Percentiles rank a stretch among this genome's conserved stretches.
phyloP scores from a whole-genome alignment of 2,797 vertebrate genomes.

The Pogonophryne albipinna region DNA sequence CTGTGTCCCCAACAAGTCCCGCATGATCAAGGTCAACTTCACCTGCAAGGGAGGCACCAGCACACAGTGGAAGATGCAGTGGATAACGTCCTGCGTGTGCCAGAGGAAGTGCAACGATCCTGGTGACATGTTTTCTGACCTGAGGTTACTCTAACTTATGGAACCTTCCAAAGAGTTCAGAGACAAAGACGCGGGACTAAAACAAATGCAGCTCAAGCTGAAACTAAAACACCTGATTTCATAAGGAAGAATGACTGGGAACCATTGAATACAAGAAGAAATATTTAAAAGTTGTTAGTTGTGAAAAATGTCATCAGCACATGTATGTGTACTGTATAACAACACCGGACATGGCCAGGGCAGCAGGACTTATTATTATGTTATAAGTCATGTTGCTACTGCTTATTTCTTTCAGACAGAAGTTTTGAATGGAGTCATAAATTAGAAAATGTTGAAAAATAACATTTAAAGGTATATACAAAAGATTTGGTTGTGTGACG shows the following conservation, averaged over 20 bases:
- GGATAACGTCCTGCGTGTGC: slow-evolving; percentile 95
- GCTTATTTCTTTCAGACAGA: slow-evolving; percentile 22
- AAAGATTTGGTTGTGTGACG: slow-evolving; percentile 28
- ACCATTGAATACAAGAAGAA: slow-evolving; percentile 7
- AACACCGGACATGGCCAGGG: slow-evolving; percentile 27
- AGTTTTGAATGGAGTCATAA: slow-evolving; percentile 25
- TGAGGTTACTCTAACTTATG: slow-evolving; percentile 85
- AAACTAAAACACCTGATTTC: too few species aligned
- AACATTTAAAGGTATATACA: slow-evolving; percentile 51
- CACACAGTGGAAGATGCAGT: slow-evolving; percentile 95
- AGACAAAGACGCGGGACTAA: slow-evolving; percentile 20
- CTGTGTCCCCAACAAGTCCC: slow-evolving; percentile 92
- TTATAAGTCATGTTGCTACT: slow-evolving; percentile 1
- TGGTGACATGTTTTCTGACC: slow-evolving; percentile 91
- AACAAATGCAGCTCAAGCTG: neutral
- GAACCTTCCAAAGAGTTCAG: neutral
- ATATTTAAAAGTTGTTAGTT: slow-evolving; percentile 14
- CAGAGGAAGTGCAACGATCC: slow-evolving; percentile 90
- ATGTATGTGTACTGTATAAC: slow-evolving; percentile 43
- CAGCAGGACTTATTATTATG: slow-evolving; percentile 25
- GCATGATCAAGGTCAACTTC: slow-evolving; percentile 90
- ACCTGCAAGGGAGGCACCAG: slow-evolving; percentile 87
- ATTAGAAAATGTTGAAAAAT: slow-evolving; percentile 19
- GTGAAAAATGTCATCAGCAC: slow-evolving; percentile 22
- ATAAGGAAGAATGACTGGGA: too few species aligned